A percentile compares a stretch with the other conserved stretches of the same genome.
These are phyloP conservation scores for Folsomia candida DNA, from an alignment of 2,888 invertebrate species.

Conservation along the genomic window DNA sequence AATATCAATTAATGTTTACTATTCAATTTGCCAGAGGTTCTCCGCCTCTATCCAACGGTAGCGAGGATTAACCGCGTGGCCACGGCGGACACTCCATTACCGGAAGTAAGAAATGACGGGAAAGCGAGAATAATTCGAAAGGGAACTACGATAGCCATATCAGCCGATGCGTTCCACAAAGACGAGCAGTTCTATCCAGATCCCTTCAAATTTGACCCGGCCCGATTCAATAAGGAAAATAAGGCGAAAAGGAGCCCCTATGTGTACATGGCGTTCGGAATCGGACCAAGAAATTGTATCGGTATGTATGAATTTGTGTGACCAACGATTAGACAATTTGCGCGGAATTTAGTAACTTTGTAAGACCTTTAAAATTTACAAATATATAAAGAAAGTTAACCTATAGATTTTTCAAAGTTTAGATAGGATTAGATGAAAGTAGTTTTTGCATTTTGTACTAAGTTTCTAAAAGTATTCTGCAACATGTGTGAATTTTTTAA, in stretches of 20 bases:
- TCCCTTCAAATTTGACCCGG: slow-evolving; percentile 25
- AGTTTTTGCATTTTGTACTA: too few species aligned
- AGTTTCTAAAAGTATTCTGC: too few species aligned
- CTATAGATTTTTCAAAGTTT: too few species aligned
- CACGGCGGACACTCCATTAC: neutral
- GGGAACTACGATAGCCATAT: neutral
- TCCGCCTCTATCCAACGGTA: neutral
- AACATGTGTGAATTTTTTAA: too few species aligned
- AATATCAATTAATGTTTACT: too few species aligned
- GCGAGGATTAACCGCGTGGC: neutral
- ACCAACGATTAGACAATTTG: too few species aligned
- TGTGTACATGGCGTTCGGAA: slow-evolving; percentile 14
- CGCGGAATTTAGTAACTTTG: too few species aligned
- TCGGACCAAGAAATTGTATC: slow-evolving; percentile 23
- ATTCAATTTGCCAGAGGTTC: neutral
- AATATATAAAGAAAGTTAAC: too few species aligned
- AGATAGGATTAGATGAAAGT: too few species aligned
- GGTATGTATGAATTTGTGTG: too few species aligned
- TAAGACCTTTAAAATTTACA: too few species aligned
- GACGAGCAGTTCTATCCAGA: too few species aligned
- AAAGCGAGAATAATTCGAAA: neutral
- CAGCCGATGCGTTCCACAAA: neutral
- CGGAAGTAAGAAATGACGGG: neutral
- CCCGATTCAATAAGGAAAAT: slow-evolving; percentile 10
- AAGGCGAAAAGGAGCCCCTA: slow-evolving; percentile 13